A percentile compares a stretch with the other conserved stretches of the same genome.
Evolutionary conservation across 1,140 invertebrate species (phyloP).

Genomic region (Drusus annulatus): DNA sequence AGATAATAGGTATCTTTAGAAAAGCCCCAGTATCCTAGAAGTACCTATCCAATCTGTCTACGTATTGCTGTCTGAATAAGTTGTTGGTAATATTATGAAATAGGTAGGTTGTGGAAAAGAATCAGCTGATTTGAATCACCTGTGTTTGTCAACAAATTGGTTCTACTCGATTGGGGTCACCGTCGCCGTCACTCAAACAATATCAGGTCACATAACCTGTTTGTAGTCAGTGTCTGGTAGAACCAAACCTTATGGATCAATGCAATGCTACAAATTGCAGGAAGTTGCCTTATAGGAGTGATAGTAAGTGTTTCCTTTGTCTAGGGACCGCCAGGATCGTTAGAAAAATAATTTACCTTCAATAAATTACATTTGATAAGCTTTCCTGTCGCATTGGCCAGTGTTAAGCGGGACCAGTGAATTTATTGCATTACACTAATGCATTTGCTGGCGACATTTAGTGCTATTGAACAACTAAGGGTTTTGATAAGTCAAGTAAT

Average conservation of each 20-base stretch:
- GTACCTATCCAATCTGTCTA: no score
- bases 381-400: background rate
- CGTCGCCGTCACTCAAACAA: background rate
- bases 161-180: background rate
- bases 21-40: no score
- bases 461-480: no score
- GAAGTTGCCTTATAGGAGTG: conserved; percentile 16
- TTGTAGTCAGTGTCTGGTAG: background rate
- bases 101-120: no score
- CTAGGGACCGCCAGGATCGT: background rate
- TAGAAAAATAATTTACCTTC: background rate
- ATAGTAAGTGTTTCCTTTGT: conserved; percentile 20
- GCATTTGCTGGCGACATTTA: background rate
- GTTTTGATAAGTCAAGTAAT: no score
- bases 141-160: no score
- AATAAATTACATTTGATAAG: conserved; percentile 17
- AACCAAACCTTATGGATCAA: background rate
- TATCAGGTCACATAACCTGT: conserved; percentile 4
- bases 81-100: no score
- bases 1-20: no score
- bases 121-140: no score
- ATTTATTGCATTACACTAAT: conserved; percentile 23
- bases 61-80: no score
- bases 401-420: background rate
- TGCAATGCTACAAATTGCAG: conserved; percentile 21